These are phyloP conservation scores for Passer domesticus DNA, from an alignment of 2,113 vertebrate species.

Conservation along the genomic window DNA sequence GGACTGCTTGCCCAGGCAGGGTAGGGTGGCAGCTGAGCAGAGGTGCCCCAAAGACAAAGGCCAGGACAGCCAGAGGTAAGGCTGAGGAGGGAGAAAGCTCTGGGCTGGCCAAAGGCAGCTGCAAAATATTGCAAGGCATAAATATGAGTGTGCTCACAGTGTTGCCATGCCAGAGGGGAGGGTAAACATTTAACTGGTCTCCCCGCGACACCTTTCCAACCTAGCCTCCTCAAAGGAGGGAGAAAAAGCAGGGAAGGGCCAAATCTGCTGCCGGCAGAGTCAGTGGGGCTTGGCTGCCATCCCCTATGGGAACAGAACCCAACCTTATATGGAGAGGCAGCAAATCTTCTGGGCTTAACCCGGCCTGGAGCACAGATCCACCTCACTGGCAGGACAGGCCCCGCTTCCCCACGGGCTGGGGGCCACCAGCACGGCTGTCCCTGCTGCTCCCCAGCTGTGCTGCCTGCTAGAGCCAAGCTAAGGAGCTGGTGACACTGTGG, in stretches of 20 bases:
- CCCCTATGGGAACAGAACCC: not conserved
- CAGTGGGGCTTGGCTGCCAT: not conserved
- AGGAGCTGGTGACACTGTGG: constrained; percentile 42
- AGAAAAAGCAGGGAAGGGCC: not conserved
- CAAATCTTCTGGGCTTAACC: not conserved
- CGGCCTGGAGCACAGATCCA: not conserved
- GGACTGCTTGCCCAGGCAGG: not conserved
- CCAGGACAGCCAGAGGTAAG: accelerated
- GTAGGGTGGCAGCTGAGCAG: not conserved
- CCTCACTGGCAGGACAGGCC: accelerated
- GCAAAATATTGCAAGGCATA: not conserved
- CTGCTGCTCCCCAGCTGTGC: not conserved
- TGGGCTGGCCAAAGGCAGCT: not conserved
- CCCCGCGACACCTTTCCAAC: not conserved
- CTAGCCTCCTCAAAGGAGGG: not conserved
- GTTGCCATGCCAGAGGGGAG: not conserved
- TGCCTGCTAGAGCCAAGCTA: not conserved
- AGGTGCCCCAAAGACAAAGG: accelerated
- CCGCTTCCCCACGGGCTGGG: accelerated
- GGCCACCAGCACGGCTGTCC: not conserved
- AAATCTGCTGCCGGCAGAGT: not conserved
- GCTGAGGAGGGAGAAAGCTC: not conserved
- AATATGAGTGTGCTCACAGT: not conserved
- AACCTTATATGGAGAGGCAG: constrained; percentile 45
- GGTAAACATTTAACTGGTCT: constrained; percentile 19